Evolutionary conservation across 2,888 invertebrate genomes (phyloP).

Genomic region (Lomographa bimaculata): DNA sequence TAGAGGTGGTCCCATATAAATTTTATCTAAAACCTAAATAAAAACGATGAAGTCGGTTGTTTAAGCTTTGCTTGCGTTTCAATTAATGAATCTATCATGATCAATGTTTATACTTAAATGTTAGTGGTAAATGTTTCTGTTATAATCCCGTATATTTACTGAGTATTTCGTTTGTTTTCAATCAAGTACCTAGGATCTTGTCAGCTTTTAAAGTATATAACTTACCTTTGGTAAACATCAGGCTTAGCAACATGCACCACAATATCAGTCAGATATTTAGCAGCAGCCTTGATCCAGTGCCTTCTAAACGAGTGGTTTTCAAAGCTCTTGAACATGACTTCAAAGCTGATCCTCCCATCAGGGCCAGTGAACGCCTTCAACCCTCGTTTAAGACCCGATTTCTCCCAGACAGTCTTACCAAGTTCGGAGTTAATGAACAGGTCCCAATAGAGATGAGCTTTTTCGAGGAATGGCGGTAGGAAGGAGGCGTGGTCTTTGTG

Average conservation of each 20-base stretch:
- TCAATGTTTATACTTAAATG: no score
- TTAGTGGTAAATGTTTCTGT: no score
- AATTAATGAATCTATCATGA: no score
- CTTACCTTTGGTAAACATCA: constrained; percentile 88
- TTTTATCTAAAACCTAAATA: no score
- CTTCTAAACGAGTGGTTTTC: constrained; percentile 92
- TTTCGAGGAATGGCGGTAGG: constrained; percentile 85
- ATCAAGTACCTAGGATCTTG: no score
- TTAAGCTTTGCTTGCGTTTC: no score
- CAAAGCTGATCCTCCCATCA: constrained; percentile 88
- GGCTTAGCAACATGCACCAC: constrained; percentile 90
- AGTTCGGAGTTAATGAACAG: constrained; percentile 91
- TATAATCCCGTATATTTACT: no score
- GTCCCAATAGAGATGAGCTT: constrained; percentile 90
- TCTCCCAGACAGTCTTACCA: constrained; percentile 88
- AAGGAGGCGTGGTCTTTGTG: constrained; percentile 89
- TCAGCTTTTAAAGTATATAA: no score
- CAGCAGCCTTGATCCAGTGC: constrained; percentile 91
- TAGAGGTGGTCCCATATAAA: no score
- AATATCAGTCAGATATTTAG: constrained; percentile 89
- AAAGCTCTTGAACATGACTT: constrained; percentile 88
- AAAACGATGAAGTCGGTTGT: no score
- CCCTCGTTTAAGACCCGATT: constrained; percentile 87
- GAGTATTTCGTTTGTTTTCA: no score
- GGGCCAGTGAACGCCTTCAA: constrained; percentile 87